Evolutionary conservation across 1,140 invertebrate species (phyloP).

Genomic region (Zophobas atratus): DNA sequence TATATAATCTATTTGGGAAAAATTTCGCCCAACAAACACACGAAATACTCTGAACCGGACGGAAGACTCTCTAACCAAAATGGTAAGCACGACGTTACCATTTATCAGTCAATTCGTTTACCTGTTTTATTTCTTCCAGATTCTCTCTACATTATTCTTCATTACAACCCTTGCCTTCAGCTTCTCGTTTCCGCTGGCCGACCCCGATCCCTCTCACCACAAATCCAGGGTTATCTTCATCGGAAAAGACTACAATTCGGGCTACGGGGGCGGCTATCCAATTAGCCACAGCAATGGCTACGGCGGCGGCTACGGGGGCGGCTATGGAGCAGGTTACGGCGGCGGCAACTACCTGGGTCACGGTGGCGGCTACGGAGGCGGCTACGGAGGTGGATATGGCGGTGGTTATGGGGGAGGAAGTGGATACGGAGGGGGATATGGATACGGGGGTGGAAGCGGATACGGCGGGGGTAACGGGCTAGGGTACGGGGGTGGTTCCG

Average conservation of each 20-base stretch:
- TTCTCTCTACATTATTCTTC: background rate
- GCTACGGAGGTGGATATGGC: background rate
- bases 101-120: no score
- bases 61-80: background rate
- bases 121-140: background rate
- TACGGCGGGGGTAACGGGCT: background rate
- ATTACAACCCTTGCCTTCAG: background rate
- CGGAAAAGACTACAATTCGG: conserved; percentile 20
- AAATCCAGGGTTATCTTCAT: background rate
- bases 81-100: background rate
- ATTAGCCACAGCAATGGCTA: conserved; percentile 3
- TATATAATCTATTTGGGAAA: conserved; percentile 32
- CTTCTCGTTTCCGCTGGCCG: background rate
- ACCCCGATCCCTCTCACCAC: background rate
- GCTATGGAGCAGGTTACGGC: conserved; percentile 12
- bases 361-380: conserved; percentile 7
- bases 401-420: background rate
- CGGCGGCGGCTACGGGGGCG: conserved; percentile 34
- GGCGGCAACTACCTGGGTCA: background rate
- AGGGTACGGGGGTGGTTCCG: background rate
- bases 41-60: background rate
- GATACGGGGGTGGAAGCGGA: background rate
- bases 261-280: conserved; percentile 2
- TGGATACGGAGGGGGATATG: conserved; percentile 13
- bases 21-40: background rate